Conservation (phyloP, 2,888 invertebrate genomes). For the Sinhomidia bicolor region DNA sequence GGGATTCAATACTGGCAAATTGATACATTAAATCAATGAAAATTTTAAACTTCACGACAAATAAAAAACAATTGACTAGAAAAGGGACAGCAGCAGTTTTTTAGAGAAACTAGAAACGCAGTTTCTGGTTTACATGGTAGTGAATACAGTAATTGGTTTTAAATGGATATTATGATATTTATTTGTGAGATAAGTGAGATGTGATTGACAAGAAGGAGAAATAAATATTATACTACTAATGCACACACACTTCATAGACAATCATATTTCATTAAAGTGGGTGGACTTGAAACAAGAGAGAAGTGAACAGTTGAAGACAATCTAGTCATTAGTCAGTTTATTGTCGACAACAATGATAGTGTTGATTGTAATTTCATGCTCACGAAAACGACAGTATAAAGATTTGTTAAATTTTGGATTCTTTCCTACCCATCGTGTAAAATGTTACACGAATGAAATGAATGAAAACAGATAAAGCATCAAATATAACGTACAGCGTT, state of each 20-base stretch:
- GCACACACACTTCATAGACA: not conserved
- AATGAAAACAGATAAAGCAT: too few species aligned
- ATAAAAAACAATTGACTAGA: too few species aligned
- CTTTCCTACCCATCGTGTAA: not conserved
- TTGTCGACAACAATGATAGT: not conserved
- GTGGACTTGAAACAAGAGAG: not conserved
- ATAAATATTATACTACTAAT: not conserved
- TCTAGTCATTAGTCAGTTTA: not conserved
- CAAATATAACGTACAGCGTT: too few species aligned
- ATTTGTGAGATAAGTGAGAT: not conserved
- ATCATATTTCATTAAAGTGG: not conserved
- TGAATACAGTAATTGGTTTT: too few species aligned
- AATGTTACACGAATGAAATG: too few species aligned
- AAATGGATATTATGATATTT: too few species aligned
- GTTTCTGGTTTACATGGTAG: too few species aligned
- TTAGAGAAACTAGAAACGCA: too few species aligned
- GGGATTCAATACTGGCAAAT: too few species aligned
- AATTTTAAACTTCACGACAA: too few species aligned
- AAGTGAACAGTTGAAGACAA: not conserved
- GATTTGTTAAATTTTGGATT: not conserved
- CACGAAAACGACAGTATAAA: conserved; percentile 1
- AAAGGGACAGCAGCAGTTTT: too few species aligned
- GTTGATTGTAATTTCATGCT: conserved; percentile 18
- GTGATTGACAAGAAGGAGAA: not conserved
- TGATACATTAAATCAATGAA: too few species aligned